Percentiles rank a stretch among this genome's conserved stretches.
Evolutionary conservation across 2,797 vertebrate species (phyloP).

Genomic region (Trachurus trachurus): DNA sequence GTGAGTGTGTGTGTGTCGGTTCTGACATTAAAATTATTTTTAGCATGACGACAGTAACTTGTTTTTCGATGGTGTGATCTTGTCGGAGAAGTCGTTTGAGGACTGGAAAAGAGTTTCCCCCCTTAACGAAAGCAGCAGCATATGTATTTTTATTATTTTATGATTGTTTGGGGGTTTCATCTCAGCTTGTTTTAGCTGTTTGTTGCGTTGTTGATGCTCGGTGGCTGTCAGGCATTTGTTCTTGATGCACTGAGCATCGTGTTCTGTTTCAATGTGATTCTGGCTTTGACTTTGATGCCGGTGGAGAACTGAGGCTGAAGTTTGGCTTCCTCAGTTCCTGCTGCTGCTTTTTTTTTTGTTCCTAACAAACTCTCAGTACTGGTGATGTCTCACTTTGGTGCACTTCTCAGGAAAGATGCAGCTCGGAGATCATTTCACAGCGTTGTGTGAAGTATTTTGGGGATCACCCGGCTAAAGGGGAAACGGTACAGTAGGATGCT

Average conservation of each 20-base stretch:
- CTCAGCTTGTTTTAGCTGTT: conserved; percentile 57
- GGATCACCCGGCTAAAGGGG: conserved; percentile 42
- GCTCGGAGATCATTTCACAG: conserved; percentile 30
- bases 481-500: conserved; percentile 45
- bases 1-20: conserved; percentile 8
- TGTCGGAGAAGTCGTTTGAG: conserved; percentile 42
- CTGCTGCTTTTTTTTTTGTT: conserved; percentile 9
- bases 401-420: conserved; percentile 40
- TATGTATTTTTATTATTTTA: conserved; percentile 29
- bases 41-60: conserved; percentile 20
- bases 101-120: conserved; percentile 13
- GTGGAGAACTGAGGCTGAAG: conserved; percentile 45
- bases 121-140: conserved; percentile 45
- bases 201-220: conserved; percentile 50
- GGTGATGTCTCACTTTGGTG: conserved; percentile 15
- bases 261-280: conserved; percentile 38
- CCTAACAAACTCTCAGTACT: conserved; percentile 30
- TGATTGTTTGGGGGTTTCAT: conserved; percentile 42
- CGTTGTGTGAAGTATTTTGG: conserved; percentile 59
- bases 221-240: conserved; percentile 52
- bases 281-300: conserved; percentile 52
- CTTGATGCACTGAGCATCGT: conserved; percentile 22
- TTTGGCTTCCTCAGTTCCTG: conserved; percentile 37
- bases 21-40: conserved; percentile 41
- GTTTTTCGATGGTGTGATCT: conserved; percentile 27